Conservation (phyloP, 2,113 vertebrate genomes). For the Pontoporia blainvillei region DNA sequence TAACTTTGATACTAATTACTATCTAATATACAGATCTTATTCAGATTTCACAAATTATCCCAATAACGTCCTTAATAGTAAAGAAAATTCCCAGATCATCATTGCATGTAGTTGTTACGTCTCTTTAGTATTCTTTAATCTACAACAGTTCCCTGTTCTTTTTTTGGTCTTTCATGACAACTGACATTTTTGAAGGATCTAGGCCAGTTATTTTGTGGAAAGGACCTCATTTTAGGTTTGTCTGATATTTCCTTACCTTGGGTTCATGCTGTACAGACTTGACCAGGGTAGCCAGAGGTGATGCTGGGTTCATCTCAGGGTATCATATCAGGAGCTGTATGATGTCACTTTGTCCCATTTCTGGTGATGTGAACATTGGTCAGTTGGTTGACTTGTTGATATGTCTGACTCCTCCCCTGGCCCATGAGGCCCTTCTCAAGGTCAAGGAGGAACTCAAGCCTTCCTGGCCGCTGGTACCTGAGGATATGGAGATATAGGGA, state of each 20-base stretch:
- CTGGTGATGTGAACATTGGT: background rate
- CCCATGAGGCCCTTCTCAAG: background rate
- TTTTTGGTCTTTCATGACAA: background rate
- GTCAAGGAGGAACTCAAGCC: background rate
- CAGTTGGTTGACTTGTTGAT: background rate
- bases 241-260: background rate
- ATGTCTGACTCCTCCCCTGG: background rate
- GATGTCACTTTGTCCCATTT: background rate
- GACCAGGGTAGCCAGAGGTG: background rate
- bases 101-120: background rate
- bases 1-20: background rate
- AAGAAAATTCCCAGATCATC: background rate
- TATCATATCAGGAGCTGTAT: background rate
- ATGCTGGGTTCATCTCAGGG: background rate
- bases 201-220: background rate
- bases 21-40: background rate
- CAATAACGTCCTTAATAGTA: background rate
- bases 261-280: background rate
- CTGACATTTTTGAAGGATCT: background rate
- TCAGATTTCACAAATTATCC: conserved; percentile 4
- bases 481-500: background rate
- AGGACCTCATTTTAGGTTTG: background rate
- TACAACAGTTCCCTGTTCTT: background rate
- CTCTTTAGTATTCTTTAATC: background rate
- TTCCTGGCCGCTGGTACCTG: background rate